Evolutionary conservation across 2,797 vertebrate species (phyloP), one percentile per base, ranked within the genome.

Genomic region (Phoxinus dragarum): DNA sequence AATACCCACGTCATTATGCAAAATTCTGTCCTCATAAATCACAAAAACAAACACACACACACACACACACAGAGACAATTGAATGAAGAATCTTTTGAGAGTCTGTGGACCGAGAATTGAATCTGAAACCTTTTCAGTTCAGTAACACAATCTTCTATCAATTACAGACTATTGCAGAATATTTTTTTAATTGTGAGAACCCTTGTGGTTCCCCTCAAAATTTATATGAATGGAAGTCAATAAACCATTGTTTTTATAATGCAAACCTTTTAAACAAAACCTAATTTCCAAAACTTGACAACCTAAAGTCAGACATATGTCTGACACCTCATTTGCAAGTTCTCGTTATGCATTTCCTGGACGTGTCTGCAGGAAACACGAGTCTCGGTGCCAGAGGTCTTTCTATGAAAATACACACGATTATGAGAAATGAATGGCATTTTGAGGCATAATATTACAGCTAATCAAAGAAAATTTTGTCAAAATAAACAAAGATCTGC

Each of bases 341-440:
- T 44, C 19, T 67, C 1, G 23, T 3, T n/a, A 36, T 54, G 6
- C 36, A 77, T 77, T 84, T 56, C 73, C 64, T 52, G 6, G 4
- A 42, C 11, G 0, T 52, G 21, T 81, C 27, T 49, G 67, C 64
- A 81, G 79, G 79, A 81, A 81, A 67, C 14, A 80, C 64, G 3
- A 16, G 6, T 17, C 31, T 17, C 11, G 3, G 23, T 23, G 14
- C 3, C 59, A 75, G 31, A 52, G 31, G 16, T 75, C 40, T 64
- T 82, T 61, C 19, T 16, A 9, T 12, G 2, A 44, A 71, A 71
- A 21, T 23, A 54, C 14, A 56, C 5, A 19, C 6, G 10, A 11
- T 40, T 42, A 11, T 59, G 1, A 80, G 2, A 54, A 49, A 38
- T 17, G 4, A 59, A 14, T 1, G 6, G 11, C 11, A 82, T 23